Conservation (phyloP, 2,888 invertebrate genomes). For the Sipha maydis region DNA sequence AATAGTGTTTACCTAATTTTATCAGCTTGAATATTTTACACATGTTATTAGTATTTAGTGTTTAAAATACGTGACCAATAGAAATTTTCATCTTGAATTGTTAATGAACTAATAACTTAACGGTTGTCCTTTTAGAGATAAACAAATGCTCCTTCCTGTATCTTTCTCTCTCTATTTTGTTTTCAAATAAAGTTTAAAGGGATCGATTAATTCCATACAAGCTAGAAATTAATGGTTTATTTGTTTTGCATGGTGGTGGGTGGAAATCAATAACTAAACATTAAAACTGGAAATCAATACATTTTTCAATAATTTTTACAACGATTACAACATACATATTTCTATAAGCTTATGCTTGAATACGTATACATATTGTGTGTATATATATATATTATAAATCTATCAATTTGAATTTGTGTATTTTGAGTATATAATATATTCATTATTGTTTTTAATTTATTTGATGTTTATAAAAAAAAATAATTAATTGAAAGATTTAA, state of each 20-base stretch:
- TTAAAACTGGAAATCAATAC: constrained; percentile 32
- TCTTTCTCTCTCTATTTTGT: background rate
- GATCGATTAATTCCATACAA: constrained; percentile 34
- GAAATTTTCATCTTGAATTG: constrained; percentile 26
- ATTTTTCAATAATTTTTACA: constrained; percentile 12
- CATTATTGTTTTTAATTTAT: background rate
- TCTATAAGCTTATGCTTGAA: too few species aligned
- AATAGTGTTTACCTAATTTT: background rate
- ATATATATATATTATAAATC: background rate
- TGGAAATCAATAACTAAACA: constrained; percentile 23
- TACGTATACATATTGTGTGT: too few species aligned
- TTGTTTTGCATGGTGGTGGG: constrained; percentile 12
- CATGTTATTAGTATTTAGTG: background rate
- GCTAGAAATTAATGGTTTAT: constrained; percentile 49
- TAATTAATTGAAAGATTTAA: background rate
- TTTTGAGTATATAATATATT: too few species aligned
- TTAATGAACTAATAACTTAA: constrained; percentile 28
- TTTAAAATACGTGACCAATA: constrained; percentile 19
- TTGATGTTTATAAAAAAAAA: background rate
- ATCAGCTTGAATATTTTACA: background rate
- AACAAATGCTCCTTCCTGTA: constrained; percentile 20
- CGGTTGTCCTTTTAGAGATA: constrained; percentile 32
- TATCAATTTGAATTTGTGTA: too few species aligned
- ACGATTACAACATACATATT: background rate
- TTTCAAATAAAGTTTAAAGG: background rate